Base-by-base conservation (phyloP, 1,140 invertebrate genomes). In the Procambarus clarkii region DNA sequence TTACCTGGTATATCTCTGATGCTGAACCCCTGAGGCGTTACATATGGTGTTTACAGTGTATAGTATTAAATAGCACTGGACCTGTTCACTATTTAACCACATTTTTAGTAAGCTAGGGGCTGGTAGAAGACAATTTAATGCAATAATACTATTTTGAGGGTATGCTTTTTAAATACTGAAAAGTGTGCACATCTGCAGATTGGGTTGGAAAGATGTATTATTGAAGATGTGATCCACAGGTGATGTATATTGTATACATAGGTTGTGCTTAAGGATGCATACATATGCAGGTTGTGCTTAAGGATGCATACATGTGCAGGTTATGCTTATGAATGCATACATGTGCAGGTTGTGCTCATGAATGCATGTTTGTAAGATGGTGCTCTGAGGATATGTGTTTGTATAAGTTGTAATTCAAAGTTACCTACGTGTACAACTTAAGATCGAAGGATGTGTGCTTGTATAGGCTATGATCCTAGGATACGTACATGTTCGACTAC, bases 141-240 rank as follows among this genome's bases (percentile, higher is more conserved):
- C 60, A 83, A 69, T 83, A 83, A 69, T 34, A 74, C 69, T 83
- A 8, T 80, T 82, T 83, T 83, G 81, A 69, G 81, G 60, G 81
- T 83, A 69, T 69, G 34, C 34, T 69, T 46, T 69, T 34, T 1
- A 34, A 54, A 54, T 54, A 54, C 50, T 54, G 2, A 5, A 13
- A 54, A 54, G 13, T 34, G 50, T 9, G 50, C 50, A 54, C 50
- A 9, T 54, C 50, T 34, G 34, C 34, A 34, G 13, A 54, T 54
- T 54, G 8, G 50, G 8, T 54, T 54, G 34, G 50, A 54, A 54
- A 11, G 50, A 1, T 54, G 11, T 54, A 8, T 0, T 54, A 54
- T 11, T 54, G 50, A 8, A 54, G 50, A 54, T 9, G 50, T 54
- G 50, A 54, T 54, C 50, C 50, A 54, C 13, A 9, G 50, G 50